Conservation (phyloP, 2,797 vertebrate genomes). For the Oreochromis grahami region DNA sequence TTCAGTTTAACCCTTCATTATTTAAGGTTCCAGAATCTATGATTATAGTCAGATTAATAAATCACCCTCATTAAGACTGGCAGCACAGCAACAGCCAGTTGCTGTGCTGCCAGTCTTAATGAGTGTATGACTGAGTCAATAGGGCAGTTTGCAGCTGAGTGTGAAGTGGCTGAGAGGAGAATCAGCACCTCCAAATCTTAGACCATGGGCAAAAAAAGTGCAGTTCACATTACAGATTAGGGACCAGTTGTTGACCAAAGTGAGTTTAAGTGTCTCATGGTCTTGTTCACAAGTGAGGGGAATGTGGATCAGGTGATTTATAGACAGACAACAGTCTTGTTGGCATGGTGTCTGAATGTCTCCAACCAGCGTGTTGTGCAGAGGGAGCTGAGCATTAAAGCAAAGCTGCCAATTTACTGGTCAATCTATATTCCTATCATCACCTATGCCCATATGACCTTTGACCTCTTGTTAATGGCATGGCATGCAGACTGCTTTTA, state of each 20-base stretch:
- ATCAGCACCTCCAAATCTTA: background rate
- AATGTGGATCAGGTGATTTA: background rate
- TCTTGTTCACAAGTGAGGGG: background rate
- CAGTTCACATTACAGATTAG: background rate
- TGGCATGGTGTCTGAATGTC: background rate
- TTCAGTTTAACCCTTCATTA: background rate
- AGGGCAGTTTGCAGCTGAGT: background rate
- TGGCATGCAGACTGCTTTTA: background rate
- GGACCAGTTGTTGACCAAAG: background rate
- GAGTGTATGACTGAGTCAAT: background rate
- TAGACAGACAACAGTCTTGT: background rate
- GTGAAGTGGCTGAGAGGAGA: accelerated
- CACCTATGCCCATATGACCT: background rate
- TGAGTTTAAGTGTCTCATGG: background rate
- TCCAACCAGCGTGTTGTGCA: background rate
- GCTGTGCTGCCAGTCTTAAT: background rate
- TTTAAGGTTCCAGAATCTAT: background rate
- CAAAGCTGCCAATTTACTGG: background rate
- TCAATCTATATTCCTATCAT: background rate
- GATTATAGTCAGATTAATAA: background rate
- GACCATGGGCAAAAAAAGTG: background rate
- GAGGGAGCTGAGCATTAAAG: background rate
- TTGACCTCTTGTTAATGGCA: background rate
- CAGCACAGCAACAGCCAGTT: background rate
- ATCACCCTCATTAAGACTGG: background rate